These are phyloP conservation scores for Melospiza georgiana DNA, from an alignment of 2,113 vertebrate genomes.

Conservation along the genomic window DNA sequence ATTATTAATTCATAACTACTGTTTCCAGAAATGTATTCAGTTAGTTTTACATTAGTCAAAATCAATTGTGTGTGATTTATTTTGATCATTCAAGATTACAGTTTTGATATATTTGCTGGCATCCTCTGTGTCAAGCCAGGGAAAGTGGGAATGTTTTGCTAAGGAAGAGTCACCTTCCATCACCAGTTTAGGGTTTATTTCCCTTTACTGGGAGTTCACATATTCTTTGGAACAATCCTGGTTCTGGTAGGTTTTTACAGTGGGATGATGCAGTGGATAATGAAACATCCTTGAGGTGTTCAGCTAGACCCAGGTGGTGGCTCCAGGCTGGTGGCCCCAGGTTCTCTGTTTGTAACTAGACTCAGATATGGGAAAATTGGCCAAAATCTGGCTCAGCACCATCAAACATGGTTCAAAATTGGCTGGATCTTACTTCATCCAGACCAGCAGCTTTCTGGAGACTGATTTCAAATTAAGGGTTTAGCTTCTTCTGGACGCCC, in stretches of 20 bases:
- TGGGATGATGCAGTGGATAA: not conserved
- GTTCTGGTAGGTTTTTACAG: not conserved
- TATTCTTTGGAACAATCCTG: not conserved
- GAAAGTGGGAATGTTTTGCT: slow-evolving; percentile 40
- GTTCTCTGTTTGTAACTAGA: not conserved
- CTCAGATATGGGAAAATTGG: accelerated
- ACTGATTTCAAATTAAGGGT: not conserved
- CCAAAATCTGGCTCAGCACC: not conserved
- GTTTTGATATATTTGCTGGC: slow-evolving; percentile 74
- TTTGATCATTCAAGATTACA: slow-evolving; percentile 74
- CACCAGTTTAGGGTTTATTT: not conserved
- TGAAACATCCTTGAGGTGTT: not conserved
- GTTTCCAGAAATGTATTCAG: slow-evolving; percentile 81
- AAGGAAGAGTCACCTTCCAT: not conserved
- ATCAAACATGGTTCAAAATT: not conserved
- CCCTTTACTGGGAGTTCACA: not conserved
- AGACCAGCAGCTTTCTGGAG: not conserved
- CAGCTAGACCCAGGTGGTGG: not conserved
- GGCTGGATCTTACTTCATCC: not conserved
- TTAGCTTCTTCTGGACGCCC: not conserved
- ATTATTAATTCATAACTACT: slow-evolving; percentile 83
- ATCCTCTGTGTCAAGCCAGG: slow-evolving; percentile 66
- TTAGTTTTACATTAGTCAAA: slow-evolving; percentile 80
- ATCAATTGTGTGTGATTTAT: slow-evolving; percentile 81
- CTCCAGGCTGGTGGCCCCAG: not conserved